phyloP scores from a whole-genome alignment of 2,113 vertebrate genomes.

The Euleptes europaea region DNA sequence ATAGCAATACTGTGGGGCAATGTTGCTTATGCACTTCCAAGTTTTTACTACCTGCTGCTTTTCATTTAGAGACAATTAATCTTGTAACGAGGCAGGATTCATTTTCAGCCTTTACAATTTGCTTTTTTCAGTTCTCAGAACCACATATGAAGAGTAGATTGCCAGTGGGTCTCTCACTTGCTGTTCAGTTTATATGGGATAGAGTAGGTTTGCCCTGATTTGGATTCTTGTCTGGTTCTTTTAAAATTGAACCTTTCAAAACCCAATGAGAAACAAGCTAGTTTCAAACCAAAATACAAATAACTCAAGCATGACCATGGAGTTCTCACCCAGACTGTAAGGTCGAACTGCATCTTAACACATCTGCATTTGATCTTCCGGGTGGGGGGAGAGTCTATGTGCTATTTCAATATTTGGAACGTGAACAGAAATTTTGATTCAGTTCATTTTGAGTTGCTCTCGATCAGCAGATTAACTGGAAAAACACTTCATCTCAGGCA shows the following conservation, averaged over 20 bases:
- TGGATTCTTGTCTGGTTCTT: not conserved
- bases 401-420: not conserved
- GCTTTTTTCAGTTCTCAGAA: constrained; percentile 55
- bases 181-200: constrained; percentile 15
- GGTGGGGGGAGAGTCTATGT: not conserved
- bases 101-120: constrained; percentile 58
- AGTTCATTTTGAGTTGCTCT: no score
- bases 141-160: not conserved
- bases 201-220: constrained; percentile 28
- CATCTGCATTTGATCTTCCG: not conserved
- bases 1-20: constrained; percentile 43
- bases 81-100: constrained; percentile 65
- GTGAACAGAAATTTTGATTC: no score
- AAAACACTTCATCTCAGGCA: no score
- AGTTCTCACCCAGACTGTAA: not conserved
- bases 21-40: not conserved
- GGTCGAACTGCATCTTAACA: not conserved
- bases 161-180: constrained; percentile 44
- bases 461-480: no score
- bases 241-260: fast-evolving
- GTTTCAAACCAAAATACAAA: not conserved
- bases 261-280: fast-evolving
- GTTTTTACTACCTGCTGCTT: constrained; percentile 37
- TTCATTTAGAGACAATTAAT: constrained; percentile 63
- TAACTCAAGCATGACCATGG: not conserved